A percentile compares a stretch with the other conserved stretches of the same genome.
Evolutionary conservation across 1,140 invertebrate genomes (phyloP).

Genomic region (Protaetia brevitarsis): DNA sequence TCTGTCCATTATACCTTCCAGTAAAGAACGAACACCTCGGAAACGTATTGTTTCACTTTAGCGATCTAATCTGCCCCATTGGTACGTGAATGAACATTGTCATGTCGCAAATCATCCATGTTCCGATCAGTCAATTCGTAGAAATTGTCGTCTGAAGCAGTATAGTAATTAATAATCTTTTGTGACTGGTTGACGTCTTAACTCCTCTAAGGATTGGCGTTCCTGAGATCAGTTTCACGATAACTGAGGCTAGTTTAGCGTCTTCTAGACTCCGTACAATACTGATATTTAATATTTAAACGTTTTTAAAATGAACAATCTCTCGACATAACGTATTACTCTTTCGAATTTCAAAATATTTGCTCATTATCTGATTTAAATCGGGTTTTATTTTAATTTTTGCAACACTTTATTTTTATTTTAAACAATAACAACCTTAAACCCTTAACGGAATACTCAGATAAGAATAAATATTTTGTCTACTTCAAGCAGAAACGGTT

Average conservation of each 20-base stretch:
- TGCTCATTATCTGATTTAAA: too few relatives aligned
- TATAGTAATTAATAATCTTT: constrained; percentile 34
- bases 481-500: constrained; percentile 1
- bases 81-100: constrained; percentile 22
- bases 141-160: constrained; percentile 34
- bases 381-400: too few relatives aligned
- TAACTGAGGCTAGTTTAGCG: neutral
- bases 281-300: neutral
- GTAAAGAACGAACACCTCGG: neutral
- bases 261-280: neutral
- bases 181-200: constrained; percentile 23
- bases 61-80: constrained; percentile 6
- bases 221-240: neutral
- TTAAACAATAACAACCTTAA: neutral
- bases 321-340: too few relatives aligned
- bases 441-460: neutral
- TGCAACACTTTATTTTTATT: neutral
- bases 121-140: constrained; percentile 24
- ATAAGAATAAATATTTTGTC: constrained; percentile 19
- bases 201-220: neutral
- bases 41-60: constrained; percentile 11
- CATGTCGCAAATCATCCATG: constrained; percentile 22
- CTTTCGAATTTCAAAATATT: too few relatives aligned
- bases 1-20: neutral
- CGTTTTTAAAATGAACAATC: too few relatives aligned